Percentiles rank a stretch among this genome's conserved stretches.
These are phyloP conservation scores for Siniperca obscura DNA, from an alignment of 2,797 vertebrate genomes.

Conservation along the genomic window DNA sequence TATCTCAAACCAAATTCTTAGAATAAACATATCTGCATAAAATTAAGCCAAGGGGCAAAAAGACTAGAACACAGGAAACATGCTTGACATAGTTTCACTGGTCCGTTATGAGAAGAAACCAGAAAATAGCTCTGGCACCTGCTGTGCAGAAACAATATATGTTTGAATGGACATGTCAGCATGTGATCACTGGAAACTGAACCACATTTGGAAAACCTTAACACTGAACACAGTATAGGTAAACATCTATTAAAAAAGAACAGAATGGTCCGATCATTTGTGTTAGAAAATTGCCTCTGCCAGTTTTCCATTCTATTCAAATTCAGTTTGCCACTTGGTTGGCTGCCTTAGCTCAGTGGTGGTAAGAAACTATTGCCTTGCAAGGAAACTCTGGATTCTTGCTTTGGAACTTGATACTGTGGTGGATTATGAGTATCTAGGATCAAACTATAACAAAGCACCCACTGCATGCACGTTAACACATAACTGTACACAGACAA, in stretches of 20 bases:
- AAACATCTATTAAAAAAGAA: conserved; percentile 57
- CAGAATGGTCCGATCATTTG: conserved; percentile 56
- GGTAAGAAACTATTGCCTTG: conserved; percentile 67
- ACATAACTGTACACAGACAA: conserved; percentile 27
- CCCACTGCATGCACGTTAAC: conserved; percentile 48
- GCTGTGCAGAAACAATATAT: conserved; percentile 72
- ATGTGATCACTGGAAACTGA: conserved; percentile 45
- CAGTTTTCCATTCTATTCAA: conserved; percentile 76
- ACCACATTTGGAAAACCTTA: conserved; percentile 56
- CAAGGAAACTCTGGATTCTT: conserved; percentile 73
- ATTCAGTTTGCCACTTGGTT: conserved; percentile 71
- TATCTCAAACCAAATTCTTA: conserved; percentile 28
- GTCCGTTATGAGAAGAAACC: conserved; percentile 60
- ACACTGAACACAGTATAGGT: conserved; percentile 50
- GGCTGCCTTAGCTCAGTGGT: conserved; percentile 61
- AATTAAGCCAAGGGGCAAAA: conserved; percentile 45
- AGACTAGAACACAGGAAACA: conserved; percentile 53
- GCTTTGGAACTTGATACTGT: conserved; percentile 72
- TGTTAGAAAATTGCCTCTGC: conserved; percentile 55
- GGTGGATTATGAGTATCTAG: conserved; percentile 61
- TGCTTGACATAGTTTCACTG: conserved; percentile 62
- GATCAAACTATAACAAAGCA: conserved; percentile 65
- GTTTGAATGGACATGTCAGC: conserved; percentile 63
- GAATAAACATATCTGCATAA: conserved; percentile 60
- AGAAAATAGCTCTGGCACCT: conserved; percentile 73